These are phyloP conservation scores for Plusia festucae DNA, from an alignment of 2,888 invertebrate species.

Conservation along the genomic window DNA sequence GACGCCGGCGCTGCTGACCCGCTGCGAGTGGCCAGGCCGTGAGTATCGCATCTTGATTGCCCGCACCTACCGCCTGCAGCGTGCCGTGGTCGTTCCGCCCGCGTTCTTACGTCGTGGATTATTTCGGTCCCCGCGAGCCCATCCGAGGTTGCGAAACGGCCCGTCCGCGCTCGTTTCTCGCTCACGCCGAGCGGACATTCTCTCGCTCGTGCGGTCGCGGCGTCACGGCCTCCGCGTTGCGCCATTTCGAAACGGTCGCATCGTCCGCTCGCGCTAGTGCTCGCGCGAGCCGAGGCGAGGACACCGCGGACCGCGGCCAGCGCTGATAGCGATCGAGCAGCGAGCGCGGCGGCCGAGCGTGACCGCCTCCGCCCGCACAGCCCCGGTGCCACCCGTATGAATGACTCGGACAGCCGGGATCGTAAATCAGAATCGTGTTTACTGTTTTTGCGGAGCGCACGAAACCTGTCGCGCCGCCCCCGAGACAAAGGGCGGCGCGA, in stretches of 20 bases:
- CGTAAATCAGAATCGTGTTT: conserved; percentile 86
- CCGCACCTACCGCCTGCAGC: conserved; percentile 62
- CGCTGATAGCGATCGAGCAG: conserved; percentile 77
- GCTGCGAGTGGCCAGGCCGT: conserved; percentile 88
- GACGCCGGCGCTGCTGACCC: conserved; percentile 87
- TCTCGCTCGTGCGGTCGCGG: conserved; percentile 85
- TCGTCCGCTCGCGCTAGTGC: conserved; percentile 72
- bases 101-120: conserved; percentile 79
- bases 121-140: conserved; percentile 84
- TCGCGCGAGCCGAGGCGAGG: conserved; percentile 73
- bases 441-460: conserved; percentile 83
- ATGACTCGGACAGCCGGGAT: conserved; percentile 74
- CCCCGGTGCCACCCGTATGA: conserved; percentile 70
- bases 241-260: conserved; percentile 85
- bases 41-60: conserved; percentile 80
- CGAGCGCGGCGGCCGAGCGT: conserved; percentile 85
- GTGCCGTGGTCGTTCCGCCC: conserved; percentile 70
- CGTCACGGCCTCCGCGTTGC: conserved; percentile 89
- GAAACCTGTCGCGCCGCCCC: conserved; percentile 82
- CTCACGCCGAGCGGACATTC: conserved; percentile 85
- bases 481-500: conserved; percentile 77
- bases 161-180: conserved; percentile 80
- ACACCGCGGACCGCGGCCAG: conserved; percentile 79
- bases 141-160: conserved; percentile 86
- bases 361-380: conserved; percentile 79